A percentile compares a stretch with the other conserved stretches of the same genome.
These are phyloP conservation scores for Drosophila histrio DNA, from an alignment of 2,888 invertebrate genomes.

Conservation along the genomic window DNA sequence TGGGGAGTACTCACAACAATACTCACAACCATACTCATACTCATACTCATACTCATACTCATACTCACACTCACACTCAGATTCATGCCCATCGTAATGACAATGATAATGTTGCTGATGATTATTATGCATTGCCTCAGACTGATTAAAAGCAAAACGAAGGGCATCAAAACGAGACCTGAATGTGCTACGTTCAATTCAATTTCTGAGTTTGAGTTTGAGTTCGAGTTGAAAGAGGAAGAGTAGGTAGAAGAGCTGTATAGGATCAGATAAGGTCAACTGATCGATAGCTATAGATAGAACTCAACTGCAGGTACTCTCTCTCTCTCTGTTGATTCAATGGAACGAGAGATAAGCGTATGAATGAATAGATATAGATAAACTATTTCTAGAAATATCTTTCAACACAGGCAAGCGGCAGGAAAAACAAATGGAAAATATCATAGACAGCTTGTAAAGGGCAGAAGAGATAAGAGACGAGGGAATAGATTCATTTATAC, in stretches of 20 bases:
- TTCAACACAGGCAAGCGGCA: slow-evolving; percentile 24
- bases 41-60: not conserved
- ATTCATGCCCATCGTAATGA: slow-evolving; percentile 24
- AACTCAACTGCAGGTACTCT: slow-evolving; percentile 23
- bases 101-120: slow-evolving; percentile 37
- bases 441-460: slow-evolving; percentile 34
- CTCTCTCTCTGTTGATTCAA: slow-evolving; percentile 17
- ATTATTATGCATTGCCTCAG: slow-evolving; percentile 65
- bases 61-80: not conserved
- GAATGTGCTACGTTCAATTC: slow-evolving; percentile 3
- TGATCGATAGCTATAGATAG: slow-evolving; percentile 44
- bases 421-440: slow-evolving; percentile 22
- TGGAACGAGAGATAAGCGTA: not conserved
- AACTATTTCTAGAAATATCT: slow-evolving; percentile 31
- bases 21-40: slow-evolving; percentile 3
- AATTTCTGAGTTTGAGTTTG: not conserved
- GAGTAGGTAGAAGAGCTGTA: not conserved
- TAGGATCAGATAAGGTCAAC: slow-evolving; percentile 47
- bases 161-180: slow-evolving; percentile 30
- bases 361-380: not conserved
- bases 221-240: not conserved
- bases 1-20: slow-evolving; percentile 4
- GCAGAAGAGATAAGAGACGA: slow-evolving; percentile 4
- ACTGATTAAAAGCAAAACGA: slow-evolving; percentile 62
- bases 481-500: not conserved